Conservation (phyloP, 1,140 invertebrate genomes). For the Dolichoris vasculosae region DNA sequence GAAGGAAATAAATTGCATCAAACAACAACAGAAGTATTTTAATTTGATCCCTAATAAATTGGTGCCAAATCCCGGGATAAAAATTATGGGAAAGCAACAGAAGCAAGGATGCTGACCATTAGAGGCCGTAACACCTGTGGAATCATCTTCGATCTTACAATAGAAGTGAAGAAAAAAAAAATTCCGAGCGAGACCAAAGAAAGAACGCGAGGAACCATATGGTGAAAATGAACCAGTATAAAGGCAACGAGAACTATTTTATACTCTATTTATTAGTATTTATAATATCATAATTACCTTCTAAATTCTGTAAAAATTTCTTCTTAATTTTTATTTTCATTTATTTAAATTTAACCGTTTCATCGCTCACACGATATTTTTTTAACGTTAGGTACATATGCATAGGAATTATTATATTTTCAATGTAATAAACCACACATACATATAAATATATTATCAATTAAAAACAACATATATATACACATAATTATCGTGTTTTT, state of each 20-base stretch:
- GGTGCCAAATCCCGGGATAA: too few species aligned
- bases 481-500: constrained; percentile 71
- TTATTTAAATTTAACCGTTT: constrained; percentile 31
- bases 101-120: too few species aligned
- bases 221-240: constrained; percentile 8
- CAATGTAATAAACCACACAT: constrained; percentile 74
- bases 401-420: constrained; percentile 72
- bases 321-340: constrained; percentile 54
- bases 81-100: too few species aligned
- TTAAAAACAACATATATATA: too few species aligned
- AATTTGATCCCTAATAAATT: too few species aligned
- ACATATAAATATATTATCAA: constrained; percentile 69
- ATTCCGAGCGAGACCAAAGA: too few species aligned
- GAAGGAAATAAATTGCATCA: too few species aligned
- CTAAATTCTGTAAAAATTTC: constrained; percentile 57
- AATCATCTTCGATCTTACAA: too few species aligned
- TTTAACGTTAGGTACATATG: constrained; percentile 65
- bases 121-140: too few species aligned
- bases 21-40: too few species aligned
- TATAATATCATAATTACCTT: constrained; percentile 71
- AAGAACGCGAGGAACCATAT: too few species aligned
- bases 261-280: constrained; percentile 68
- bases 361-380: constrained; percentile 52
- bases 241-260: constrained; percentile 64
- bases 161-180: too few species aligned